Evolutionary conservation across 2,888 invertebrate species (phyloP), one percentile per base, ranked within the genome.

Genomic region (Eupithecia subumbrata): DNA sequence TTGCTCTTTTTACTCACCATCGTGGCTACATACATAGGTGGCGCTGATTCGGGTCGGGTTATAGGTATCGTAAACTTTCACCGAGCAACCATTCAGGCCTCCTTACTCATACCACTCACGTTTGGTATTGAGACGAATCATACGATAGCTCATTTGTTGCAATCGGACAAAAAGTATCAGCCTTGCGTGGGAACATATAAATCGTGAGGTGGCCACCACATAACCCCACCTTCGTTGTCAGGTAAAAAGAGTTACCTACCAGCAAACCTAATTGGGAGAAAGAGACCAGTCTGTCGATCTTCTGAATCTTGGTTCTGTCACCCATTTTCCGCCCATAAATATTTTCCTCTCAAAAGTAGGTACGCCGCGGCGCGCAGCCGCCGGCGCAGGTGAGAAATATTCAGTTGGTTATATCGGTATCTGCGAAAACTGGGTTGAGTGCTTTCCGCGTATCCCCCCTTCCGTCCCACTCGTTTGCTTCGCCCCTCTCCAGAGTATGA

Each of bases 361-460:
- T 30, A 80, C 88, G 79, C 86, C 87, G 85, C 88, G 86, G 83
- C 52, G 43, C 45, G 52, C 12, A 40, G 63, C 83, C 84, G 85
- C 84, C 76, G 80, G 86, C 89, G 90, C 94, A 93, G 93, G 93
- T 92, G 93, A 89, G 86, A 89, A 91, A 89, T 92, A 92, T 93
- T 93, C 90, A 86, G 90, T 91, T 93, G 86, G 90, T 91, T 94
- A 94, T 92, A 93, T 93, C 88, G 85, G 92, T 93, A 91, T 92
- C 90, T 91, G 90, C 83, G 84, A 84, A 84, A 93, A 92, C 90
- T 94, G 91, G 93, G 91, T 83, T 92, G 91, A 89, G 83, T 84
- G 88, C 86, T 92, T 92, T 92, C 92, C 90, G 89, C 86, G 83
- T 87, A 84, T 82, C 71, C 37, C 37, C 37, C 37, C 37, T 30